These are phyloP conservation scores for Synodontis membranacea DNA, from an alignment of 2,113 vertebrate species.

Conservation along the genomic window DNA sequence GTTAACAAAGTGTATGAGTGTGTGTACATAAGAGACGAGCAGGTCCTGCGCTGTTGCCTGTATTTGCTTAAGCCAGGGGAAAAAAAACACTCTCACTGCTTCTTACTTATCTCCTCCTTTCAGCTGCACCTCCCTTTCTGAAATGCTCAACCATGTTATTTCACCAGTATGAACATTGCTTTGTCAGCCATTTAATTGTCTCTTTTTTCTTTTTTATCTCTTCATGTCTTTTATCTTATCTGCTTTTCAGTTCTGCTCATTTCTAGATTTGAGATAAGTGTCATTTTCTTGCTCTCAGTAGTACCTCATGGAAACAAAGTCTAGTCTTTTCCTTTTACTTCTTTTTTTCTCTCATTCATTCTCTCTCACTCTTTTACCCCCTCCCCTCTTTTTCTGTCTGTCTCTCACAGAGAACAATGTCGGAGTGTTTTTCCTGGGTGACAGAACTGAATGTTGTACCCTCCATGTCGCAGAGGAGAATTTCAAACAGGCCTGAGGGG, in stretches of 20 bases:
- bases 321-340: not conserved
- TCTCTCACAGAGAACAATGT: conserved; percentile 57
- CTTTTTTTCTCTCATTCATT: conserved; percentile 30
- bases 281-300: not conserved
- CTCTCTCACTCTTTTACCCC: not conserved
- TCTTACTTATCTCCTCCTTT: not conserved
- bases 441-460: conserved; percentile 41
- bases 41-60: conserved; percentile 3
- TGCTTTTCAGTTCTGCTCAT: not conserved
- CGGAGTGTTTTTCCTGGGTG: conserved; percentile 52
- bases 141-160: conserved; percentile 34
- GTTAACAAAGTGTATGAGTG: not conserved
- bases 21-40: conserved; percentile 2
- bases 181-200: conserved; percentile 11
- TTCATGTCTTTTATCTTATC: not conserved
- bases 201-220: not conserved
- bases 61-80: conserved; percentile 5
- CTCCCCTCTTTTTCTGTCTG: conserved; percentile 17
- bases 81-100: conserved; percentile 1
- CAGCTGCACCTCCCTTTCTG: conserved; percentile 1
- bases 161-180: conserved; percentile 50
- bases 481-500: conserved; percentile 55
- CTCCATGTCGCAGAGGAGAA: conserved; percentile 50
- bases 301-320: not conserved
- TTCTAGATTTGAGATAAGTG: not conserved